Evolutionary conservation across 2,888 invertebrate genomes (phyloP), one percentile per base, ranked within the genome.

Genomic region (Chymomyza procnemis): DNA sequence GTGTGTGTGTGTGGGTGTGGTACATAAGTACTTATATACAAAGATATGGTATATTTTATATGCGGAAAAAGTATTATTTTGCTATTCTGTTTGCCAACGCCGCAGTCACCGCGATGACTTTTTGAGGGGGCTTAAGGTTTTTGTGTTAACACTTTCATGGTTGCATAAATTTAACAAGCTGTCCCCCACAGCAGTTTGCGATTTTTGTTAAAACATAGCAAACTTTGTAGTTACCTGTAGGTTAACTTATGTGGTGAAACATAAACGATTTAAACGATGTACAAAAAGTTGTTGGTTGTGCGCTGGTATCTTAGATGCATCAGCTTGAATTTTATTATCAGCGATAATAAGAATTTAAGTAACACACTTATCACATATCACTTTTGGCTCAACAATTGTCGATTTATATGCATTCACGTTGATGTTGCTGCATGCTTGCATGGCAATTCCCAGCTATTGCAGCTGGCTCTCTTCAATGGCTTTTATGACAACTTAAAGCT

Each of bases 41-140:
- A 26, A 26, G 5, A 26, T 22, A 19, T 30, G 26, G 16, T 16
- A 22, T 22, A 54, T 19, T 21, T 2, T 14, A 54, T 54, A 19
- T 54, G 22, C n/a, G n/a, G 0, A 12, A 1, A 12, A 12, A 0
- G 12, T 41, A 41, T 34, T 2, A 34, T 34, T 34, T 34, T 9
- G 34, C 34, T 34, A 9, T 34, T 34, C 34, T 34, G 34, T 54
- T 55, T 64, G 55, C 64, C 50, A 6, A 47, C 64, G 64, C 54
- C 47, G 47, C 18, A 46, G n/a, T 63, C 41, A 50, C 64, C 47
- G 8, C n/a, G 18, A 48, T 4, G 14, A 41, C 41, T 8, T 72
- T 75, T 67, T 64, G 67, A 75, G 65, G 21, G 48, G 56, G 21
- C 46, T 30, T 30, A 14, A 18, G 48, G 47, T 30, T 58, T n/a